Evolutionary conservation across 2,797 vertebrate genomes (phyloP), one percentile per base, ranked within the genome.

Genomic region (Notoglanidium macrostoma): DNA sequence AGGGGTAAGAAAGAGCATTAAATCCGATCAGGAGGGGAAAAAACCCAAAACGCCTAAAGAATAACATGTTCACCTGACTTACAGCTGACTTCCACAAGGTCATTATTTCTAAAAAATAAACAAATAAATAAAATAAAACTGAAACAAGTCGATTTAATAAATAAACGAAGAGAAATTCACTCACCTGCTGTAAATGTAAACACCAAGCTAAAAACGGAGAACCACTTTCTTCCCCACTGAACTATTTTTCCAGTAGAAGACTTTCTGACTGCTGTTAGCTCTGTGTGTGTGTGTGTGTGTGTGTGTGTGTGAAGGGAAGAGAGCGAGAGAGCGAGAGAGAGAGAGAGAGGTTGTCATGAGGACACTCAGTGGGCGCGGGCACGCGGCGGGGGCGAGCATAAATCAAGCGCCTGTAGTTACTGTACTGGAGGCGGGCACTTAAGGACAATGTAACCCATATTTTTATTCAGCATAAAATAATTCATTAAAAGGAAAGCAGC

Each of bases 161-260:
- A 49, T 7, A 49, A 10, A 23, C 29, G 29, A 46, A 57, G 23
- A 77, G 14, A 79, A 79, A 59, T 54, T 23, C 26, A 40, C 87
- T 26, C 80, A 85, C 87, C 83, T 88, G 76, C 11, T 85, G 74
- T 17, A 49, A 57, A 12, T 67, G 5, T 44, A 80, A 2, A 63
- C 19, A 59, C 63, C 11, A 54, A 57, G 14, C 85, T 70, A 17
- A 11, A n/a, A n/a, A 14, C 26, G 1, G 26, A 77, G 49, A 29
- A 51, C 9, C 76, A 35, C 29, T 35, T 26, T 76, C n/a, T 83
- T n/a, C 57, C 9, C 72, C 8, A 51, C 32, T 77, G 5, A 57
- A 78, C 17, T 21, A 21, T 70, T 59, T 40, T 49, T 5, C 12
- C 44, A 23, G 19, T 10, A 5, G 59, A 82, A 23, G 81, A 68